Evolutionary conservation across 2,888 invertebrate genomes (phyloP), one percentile per base, ranked within the genome.

Genomic region (Trypoxylon attenuatum): DNA sequence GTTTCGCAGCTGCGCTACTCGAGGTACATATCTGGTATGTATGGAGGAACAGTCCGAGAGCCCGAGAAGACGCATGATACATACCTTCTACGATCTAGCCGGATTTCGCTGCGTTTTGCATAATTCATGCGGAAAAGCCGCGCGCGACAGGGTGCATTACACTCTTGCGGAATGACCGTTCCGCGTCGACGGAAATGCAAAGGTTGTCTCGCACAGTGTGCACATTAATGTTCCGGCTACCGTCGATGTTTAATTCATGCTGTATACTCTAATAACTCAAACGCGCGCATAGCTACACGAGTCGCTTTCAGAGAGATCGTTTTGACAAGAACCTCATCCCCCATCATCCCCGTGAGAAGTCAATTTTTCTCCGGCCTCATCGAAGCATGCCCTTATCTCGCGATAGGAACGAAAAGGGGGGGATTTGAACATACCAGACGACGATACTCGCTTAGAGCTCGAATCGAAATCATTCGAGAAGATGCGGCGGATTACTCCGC

Each of bases 51-150:
- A n/a, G n/a, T n/a, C n/a, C n/a, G n/a, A n/a, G n/a, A n/a, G n/a
- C n/a, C n/a, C n/a, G n/a, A n/a, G n/a, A n/a, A n/a, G n/a, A n/a
- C n/a, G n/a, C n/a, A n/a, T n/a, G n/a, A n/a, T n/a, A n/a, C n/a
- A n/a, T n/a, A n/a, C n/a, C n/a, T n/a, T n/a, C n/a, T n/a, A n/a
- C n/a, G n/a, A n/a, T n/a, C n/a, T 64, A 53, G 54, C 60, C 47
- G 13, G 61, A 51, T 66, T 73, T 67, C 65, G 39, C 47, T 21
- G 51, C 38, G 43, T 71, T 71, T 71, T 77, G 62, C 77, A 74
- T 77, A 77, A 76, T 77, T 74, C 61, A 64, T 41, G 27, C 46
- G 56, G 63, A 49, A 65, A 63, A 57, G 33, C 25, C 2, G 6
- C 41, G 52, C 42, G 50, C 18, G 54, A 68, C 60, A 19, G 18